Evolutionary conservation across 2,113 vertebrate genomes (phyloP), one percentile per base, ranked within the genome.

Genomic region (Pluvianellus socialis): DNA sequence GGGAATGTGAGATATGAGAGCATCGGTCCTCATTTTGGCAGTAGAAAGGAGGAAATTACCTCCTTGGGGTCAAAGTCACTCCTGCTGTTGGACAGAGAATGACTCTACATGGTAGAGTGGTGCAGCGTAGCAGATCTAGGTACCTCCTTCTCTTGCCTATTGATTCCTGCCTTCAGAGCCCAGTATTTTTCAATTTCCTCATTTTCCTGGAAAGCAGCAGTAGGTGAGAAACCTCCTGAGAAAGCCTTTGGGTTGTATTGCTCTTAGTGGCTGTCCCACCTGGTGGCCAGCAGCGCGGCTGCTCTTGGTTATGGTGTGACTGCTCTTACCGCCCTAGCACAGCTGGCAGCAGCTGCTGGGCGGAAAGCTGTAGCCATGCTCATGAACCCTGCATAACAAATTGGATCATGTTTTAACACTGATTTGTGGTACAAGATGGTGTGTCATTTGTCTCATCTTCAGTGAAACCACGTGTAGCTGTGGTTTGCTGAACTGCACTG

Each of bases 121-220:
- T 38, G 62, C 53, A 44, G 67, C 40, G 32, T 38, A 61, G 89
- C 61, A 79, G 47, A 32, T 4, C 10, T 33, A 63, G 49, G 47
- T 49, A 72, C 40, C 13, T 20, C n/a, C 27, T 68, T 94, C 35
- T 68, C 33, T 94, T 62, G 6, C 76, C 53, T 73, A 81, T 52
- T 68, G 79, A 86, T 83, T 90, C 67, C 27, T 94, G 12, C 53
- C 27, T 53, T 58, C 67, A 56, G 76, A 92, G 84, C n/a, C 56
- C 53, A 15, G 15, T 58, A 21, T 61, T 84, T 86, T 81, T 55
- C 67, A 45, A 50, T 89, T 87, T 79, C 44, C 9, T 71, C 22
- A 77, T 82, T 94, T 94, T 94, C 65, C 83, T 77, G 84, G 89
- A 62, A 86, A 42, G 38, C 68, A 87, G n/a, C 65, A 75, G 63